Conservation (phyloP, 2,797 vertebrate genomes). For the Coregonus sp. region DNA sequence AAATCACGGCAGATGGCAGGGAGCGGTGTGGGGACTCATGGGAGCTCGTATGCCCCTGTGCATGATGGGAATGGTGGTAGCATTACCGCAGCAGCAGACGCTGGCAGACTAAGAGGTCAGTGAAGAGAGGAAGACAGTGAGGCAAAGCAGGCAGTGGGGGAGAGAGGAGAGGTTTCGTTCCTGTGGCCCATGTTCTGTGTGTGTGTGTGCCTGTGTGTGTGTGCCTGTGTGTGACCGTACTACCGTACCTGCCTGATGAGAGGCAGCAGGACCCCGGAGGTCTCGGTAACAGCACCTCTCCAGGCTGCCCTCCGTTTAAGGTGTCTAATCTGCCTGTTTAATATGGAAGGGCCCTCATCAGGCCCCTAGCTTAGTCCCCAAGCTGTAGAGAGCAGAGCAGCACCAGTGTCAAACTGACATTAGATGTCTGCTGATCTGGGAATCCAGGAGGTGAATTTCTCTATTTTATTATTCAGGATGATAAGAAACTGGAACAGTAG, state of each 20-base stretch:
- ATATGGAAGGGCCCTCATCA: conserved; percentile 52
- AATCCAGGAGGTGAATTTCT: conserved; percentile 8
- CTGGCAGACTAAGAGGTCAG: conserved; percentile 55
- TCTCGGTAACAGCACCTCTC: conserved; percentile 51
- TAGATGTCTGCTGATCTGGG: conserved; percentile 55
- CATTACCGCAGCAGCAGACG: conserved; percentile 51
- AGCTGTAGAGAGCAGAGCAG: conserved; percentile 39
- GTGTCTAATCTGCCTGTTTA: conserved; percentile 69
- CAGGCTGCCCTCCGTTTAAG: conserved; percentile 63
- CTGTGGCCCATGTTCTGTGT: conserved; percentile 31
- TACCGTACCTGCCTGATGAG: conserved; percentile 55
- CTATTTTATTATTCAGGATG: conserved; percentile 71
- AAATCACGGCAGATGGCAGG: conserved; percentile 91
- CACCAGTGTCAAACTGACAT: conserved; percentile 70
- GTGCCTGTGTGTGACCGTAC: background rate
- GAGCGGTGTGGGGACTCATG: conserved; percentile 79
- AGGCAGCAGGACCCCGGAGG: conserved; percentile 60
- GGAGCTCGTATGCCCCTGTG: conserved; percentile 76
- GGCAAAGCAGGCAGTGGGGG: conserved; percentile 14
- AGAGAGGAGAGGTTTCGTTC: conserved; percentile 26
- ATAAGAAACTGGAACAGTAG: conserved; percentile 55
- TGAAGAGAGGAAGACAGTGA: conserved; percentile 29
- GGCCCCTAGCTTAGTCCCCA: conserved; percentile 47
- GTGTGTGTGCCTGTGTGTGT: background rate
- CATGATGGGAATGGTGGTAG: conserved; percentile 75